Percentiles rank a stretch among this genome's conserved stretches.
Evolutionary conservation across 2,113 vertebrate genomes (phyloP).

Genomic region (Hemichromis elongatus): DNA sequence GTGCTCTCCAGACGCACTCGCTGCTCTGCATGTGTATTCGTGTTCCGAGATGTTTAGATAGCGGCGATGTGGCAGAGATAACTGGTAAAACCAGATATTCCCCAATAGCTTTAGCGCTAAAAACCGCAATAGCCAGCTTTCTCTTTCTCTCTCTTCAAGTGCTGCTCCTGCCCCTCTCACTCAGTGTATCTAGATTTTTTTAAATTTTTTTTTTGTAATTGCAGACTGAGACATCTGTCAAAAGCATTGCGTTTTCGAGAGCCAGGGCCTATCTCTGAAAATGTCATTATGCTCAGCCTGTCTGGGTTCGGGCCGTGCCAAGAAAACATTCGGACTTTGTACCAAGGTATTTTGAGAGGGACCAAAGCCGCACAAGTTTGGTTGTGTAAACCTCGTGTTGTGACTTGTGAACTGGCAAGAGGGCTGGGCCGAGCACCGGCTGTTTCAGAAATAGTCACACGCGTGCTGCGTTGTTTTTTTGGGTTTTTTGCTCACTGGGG

Average conservation of each 20-base stretch:
- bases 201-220: constrained; percentile 58
- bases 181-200: constrained; percentile 52
- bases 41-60: constrained; percentile 58
- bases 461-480: constrained; percentile 16
- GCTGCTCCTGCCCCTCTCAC: constrained; percentile 29
- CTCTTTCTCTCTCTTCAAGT: not conserved
- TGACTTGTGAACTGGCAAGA: constrained; percentile 48
- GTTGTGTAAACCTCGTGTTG: constrained; percentile 67
- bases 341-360: constrained; percentile 76
- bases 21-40: constrained; percentile 45
- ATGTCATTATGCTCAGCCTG: constrained; percentile 73
- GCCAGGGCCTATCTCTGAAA: constrained; percentile 71
- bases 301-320: constrained; percentile 61
- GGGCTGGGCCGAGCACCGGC: constrained; percentile 33
- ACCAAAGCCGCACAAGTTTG: constrained; percentile 57
- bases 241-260: constrained; percentile 66
- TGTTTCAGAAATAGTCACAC: constrained; percentile 55
- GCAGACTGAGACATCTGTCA: constrained; percentile 70
- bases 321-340: constrained; percentile 71
- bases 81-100: constrained; percentile 64
- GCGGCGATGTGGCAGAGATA: constrained; percentile 60
- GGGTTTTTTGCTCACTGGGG: constrained; percentile 18
- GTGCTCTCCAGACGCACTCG: constrained; percentile 49
- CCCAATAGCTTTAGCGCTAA: constrained; percentile 48
- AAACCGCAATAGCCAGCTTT: constrained; percentile 41